phyloP scores from a whole-genome alignment of 1,140 invertebrate genomes.

The Eubasilissa regina region DNA sequence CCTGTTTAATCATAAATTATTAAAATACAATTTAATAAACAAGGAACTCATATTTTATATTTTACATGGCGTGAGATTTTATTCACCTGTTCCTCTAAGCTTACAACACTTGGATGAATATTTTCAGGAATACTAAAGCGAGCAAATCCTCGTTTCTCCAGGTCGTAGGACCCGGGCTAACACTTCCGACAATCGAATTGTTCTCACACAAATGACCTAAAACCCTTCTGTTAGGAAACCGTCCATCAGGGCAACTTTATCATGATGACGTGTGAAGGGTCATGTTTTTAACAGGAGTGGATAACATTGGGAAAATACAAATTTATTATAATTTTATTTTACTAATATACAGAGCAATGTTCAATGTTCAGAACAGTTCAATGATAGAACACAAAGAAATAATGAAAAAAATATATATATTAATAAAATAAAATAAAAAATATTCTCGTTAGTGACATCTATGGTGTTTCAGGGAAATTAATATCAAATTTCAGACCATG shows the following conservation, averaged over 20 bases:
- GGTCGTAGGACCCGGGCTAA: background rate
- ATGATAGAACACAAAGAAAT: no score
- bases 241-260: slow-evolving; percentile 28
- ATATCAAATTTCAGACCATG: no score
- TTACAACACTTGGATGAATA: slow-evolving; percentile 2
- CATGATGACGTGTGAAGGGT: slow-evolving; percentile 36
- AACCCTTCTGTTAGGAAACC: slow-evolving; percentile 14
- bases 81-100: slow-evolving; percentile 15
- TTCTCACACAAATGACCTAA: slow-evolving; percentile 43
- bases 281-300: slow-evolving; percentile 14
- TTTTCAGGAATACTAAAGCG: slow-evolving; percentile 21
- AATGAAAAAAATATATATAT: no score
- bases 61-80: slow-evolving; percentile 13
- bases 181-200: slow-evolving; percentile 36
- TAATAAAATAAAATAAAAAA: no score
- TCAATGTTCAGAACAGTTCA: no score
- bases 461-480: no score
- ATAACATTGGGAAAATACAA: slow-evolving; percentile 3
- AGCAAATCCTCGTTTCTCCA: slow-evolving; percentile 7
- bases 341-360: background rate
- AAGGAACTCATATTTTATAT: background rate
- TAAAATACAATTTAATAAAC: no score
- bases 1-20: no score
- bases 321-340: background rate
- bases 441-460: no score